These are phyloP conservation scores for Kuschelorhynchus macadamiae DNA, from an alignment of 2,888 invertebrate species.

Conservation along the genomic window DNA sequence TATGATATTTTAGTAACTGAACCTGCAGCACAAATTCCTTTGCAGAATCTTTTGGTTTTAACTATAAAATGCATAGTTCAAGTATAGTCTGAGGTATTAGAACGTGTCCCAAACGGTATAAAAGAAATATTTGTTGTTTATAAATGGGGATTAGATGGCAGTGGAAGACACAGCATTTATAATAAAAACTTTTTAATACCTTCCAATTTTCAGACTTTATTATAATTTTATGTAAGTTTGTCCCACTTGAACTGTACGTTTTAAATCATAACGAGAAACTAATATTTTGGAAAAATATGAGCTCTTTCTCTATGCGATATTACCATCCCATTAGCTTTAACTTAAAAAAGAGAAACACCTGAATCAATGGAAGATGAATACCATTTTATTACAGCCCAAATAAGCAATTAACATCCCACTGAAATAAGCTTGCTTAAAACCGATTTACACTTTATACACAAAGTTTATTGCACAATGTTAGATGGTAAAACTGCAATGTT, in stretches of 20 bases:
- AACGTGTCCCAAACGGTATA: too few relatives aligned
- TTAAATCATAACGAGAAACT: conserved; percentile 6
- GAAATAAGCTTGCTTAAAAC: conserved; percentile 4
- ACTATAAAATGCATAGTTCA: too few relatives aligned
- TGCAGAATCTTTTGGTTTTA: too few relatives aligned
- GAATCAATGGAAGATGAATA: conserved; percentile 23
- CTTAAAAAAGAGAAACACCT: conserved; percentile 20
- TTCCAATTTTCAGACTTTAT: conserved; percentile 27
- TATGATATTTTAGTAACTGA: too few relatives aligned
- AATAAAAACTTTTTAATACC: conserved; percentile 5
- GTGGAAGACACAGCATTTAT: conserved; percentile 8
- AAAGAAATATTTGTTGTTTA: too few relatives aligned
- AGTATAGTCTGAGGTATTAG: too few relatives aligned
- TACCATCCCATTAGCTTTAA: conserved; percentile 25
- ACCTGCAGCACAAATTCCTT: too few relatives aligned
- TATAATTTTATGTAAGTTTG: conserved; percentile 27
- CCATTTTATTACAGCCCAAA: conserved; percentile 21
- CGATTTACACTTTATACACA: conserved; percentile 35
- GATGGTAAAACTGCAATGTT: conserved; percentile 36
- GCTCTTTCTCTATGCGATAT: conserved; percentile 28
- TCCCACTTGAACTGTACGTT: conserved; percentile 17
- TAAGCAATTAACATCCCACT: conserved; percentile 26
- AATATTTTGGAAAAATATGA: conserved; percentile 34
- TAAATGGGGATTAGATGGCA: conserved; percentile 14
- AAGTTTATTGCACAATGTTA: conserved; percentile 30